A percentile compares a stretch with the other conserved stretches of the same genome.
phyloP scores from a whole-genome alignment of 2,113 vertebrate genomes.

The Rhinoderma darwinii region DNA sequence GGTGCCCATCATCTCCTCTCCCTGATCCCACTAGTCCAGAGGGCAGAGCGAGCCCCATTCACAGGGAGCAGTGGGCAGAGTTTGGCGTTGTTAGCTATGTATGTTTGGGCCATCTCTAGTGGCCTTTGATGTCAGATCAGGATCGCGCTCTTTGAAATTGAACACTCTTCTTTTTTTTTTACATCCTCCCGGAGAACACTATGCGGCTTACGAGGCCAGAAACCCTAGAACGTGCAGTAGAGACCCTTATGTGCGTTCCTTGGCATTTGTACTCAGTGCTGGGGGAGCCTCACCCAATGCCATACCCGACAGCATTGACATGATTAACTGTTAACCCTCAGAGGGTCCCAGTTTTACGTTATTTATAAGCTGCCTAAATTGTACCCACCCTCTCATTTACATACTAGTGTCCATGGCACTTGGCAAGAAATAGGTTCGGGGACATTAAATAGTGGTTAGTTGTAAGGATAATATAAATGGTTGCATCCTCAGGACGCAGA shows the following conservation, averaged over 20 bases:
- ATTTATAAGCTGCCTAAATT: background rate
- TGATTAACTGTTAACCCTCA: conserved; percentile 20
- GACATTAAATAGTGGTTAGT: no score
- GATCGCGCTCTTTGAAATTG: conserved; percentile 53
- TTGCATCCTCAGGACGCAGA: no score
- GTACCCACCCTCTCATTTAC: background rate
- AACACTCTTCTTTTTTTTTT: conserved; percentile 45
- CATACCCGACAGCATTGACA: background rate
- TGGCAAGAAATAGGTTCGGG: no score
- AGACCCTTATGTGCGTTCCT: conserved; percentile 35
- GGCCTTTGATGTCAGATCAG: conserved; percentile 57
- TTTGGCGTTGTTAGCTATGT: conserved; percentile 40
- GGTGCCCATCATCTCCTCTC: conserved; percentile 44
- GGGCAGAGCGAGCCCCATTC: conserved; percentile 36
- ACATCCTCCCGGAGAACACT: conserved; percentile 43
- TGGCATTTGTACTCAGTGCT: conserved; percentile 37
- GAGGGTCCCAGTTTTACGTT: background rate
- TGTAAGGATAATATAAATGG: background rate
- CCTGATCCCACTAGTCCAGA: background rate
- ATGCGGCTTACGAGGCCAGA: conserved; percentile 43
- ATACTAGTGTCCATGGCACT: background rate
- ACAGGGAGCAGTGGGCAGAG: conserved; percentile 51
- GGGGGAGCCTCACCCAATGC: background rate
- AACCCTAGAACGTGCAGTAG: conserved; percentile 49
- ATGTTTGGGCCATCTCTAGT: conserved; percentile 28